phyloP scores from a whole-genome alignment of 2,797 vertebrate species.

The Ctenochaetus hawaiiensis region DNA sequence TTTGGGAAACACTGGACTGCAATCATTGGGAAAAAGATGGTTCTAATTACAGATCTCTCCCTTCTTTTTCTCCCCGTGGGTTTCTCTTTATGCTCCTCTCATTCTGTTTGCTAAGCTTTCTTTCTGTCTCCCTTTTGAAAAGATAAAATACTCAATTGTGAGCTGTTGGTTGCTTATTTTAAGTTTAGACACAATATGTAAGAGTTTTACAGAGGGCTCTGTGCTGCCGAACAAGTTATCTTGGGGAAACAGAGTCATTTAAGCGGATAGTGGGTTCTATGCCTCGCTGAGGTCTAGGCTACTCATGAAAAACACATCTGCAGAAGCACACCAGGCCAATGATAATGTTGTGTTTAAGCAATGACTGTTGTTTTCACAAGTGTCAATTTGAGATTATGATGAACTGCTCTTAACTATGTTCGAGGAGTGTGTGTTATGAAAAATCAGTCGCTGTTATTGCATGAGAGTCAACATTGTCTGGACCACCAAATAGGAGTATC shows the following conservation, averaged over 20 bases:
- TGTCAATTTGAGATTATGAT: slow-evolving; percentile 65
- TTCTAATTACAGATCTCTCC: slow-evolving; percentile 87
- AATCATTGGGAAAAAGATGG: slow-evolving; percentile 82
- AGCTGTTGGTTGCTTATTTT: slow-evolving; percentile 18
- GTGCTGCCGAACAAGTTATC: background rate
- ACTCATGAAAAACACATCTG: slow-evolving; percentile 62
- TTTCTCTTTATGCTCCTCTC: slow-evolving; percentile 34
- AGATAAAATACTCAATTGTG: slow-evolving; percentile 3
- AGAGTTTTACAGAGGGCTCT: slow-evolving; percentile 12
- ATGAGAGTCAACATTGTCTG: slow-evolving; percentile 36
- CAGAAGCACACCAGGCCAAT: slow-evolving; percentile 60
- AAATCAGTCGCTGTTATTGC: slow-evolving; percentile 50
- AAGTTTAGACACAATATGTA: background rate
- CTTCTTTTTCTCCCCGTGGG: slow-evolving; percentile 18
- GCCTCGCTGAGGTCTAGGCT: slow-evolving; percentile 41
- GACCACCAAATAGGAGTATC: slow-evolving; percentile 52
- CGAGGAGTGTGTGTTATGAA: slow-evolving; percentile 25
- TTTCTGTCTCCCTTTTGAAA: slow-evolving; percentile 19
- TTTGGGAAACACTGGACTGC: slow-evolving; percentile 80
- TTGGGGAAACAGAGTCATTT: slow-evolving; percentile 16
- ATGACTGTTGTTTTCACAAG: slow-evolving; percentile 67
- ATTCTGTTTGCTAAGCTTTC: slow-evolving; percentile 22
- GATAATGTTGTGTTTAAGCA: slow-evolving; percentile 68
- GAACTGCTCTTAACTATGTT: slow-evolving; percentile 47
- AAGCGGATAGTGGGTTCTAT: slow-evolving; percentile 30